These are phyloP conservation scores for Jaculus jaculus DNA, from an alignment of 2,113 vertebrate genomes.

Conservation along the genomic window DNA sequence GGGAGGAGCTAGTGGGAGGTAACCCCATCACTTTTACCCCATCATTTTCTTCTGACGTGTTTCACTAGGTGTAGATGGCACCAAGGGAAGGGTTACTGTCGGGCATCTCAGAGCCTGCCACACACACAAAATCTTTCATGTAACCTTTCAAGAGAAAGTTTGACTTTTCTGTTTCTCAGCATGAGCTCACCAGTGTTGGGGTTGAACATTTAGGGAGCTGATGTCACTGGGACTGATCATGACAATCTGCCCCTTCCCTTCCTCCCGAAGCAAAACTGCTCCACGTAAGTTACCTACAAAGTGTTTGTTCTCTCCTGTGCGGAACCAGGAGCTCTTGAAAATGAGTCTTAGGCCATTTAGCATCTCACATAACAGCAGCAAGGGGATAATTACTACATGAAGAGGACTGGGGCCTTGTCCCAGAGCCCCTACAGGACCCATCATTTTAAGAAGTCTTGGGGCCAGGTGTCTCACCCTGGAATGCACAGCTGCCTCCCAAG, in stretches of 20 bases:
- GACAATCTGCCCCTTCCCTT: background rate
- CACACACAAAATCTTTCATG: background rate
- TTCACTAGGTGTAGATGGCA: background rate
- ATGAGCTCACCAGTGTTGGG: background rate
- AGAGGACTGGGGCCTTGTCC: background rate
- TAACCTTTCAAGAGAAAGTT: background rate
- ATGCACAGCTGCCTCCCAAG: background rate
- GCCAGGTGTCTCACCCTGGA: background rate
- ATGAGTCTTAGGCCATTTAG: background rate
- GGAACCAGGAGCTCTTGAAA: background rate
- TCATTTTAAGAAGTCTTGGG: background rate
- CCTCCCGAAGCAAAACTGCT: background rate
- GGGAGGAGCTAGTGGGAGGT: accelerated
- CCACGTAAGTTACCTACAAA: background rate
- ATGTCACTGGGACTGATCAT: no score
- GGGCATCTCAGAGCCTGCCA: background rate
- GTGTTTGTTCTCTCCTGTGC: accelerated
- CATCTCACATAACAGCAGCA: background rate
- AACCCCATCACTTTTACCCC: accelerated
- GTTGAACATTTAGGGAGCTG: background rate
- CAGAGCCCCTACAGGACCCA: no score
- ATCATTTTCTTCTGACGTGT: background rate
- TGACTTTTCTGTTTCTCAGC: background rate
- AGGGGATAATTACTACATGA: background rate
- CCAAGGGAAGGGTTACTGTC: no score